Evolutionary conservation across 2,888 invertebrate species (phyloP).

Genomic region (Clitarchus hookeri): DNA sequence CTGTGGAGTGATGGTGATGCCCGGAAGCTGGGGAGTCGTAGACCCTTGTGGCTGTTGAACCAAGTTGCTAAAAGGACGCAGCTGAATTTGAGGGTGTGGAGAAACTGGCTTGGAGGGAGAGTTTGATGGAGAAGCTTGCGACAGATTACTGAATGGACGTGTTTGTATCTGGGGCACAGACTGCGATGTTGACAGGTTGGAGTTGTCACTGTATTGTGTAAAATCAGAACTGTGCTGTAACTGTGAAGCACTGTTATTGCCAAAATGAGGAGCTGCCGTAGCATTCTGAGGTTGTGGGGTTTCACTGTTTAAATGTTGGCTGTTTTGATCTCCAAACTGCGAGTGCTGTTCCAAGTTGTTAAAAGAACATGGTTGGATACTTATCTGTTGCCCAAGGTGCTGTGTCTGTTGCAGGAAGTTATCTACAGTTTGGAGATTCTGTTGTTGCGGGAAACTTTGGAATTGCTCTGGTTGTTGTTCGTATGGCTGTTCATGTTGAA

Average conservation of each 20-base stretch:
- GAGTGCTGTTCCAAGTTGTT: neutral
- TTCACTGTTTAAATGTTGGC: neutral
- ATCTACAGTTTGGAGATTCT: neutral
- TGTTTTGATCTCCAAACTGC: neutral
- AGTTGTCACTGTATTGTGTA: neutral
- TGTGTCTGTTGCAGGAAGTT: neutral
- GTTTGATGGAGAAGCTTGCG: neutral
- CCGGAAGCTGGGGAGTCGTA: neutral
- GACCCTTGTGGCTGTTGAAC: slow-evolving; percentile 28
- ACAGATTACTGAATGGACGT: neutral
- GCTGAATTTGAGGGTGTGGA: slow-evolving; percentile 27
- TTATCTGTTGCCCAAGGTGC: neutral
- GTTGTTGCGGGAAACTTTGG: neutral
- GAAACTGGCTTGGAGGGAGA: slow-evolving; percentile 28
- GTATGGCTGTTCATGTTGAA: neutral
- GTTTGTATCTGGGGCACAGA: slow-evolving; percentile 50
- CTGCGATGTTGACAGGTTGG: slow-evolving; percentile 41
- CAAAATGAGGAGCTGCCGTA: neutral
- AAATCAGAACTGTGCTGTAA: neutral
- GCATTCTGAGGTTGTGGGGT: neutral
- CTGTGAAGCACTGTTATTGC: neutral
- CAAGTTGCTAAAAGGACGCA: slow-evolving; percentile 30
- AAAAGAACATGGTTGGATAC: neutral
- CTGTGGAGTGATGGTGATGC: slow-evolving; percentile 40
- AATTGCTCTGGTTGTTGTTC: neutral